These are phyloP conservation scores for Meleagris gallopavo DNA, from an alignment of 2,113 vertebrate genomes.

Conservation along the genomic window DNA sequence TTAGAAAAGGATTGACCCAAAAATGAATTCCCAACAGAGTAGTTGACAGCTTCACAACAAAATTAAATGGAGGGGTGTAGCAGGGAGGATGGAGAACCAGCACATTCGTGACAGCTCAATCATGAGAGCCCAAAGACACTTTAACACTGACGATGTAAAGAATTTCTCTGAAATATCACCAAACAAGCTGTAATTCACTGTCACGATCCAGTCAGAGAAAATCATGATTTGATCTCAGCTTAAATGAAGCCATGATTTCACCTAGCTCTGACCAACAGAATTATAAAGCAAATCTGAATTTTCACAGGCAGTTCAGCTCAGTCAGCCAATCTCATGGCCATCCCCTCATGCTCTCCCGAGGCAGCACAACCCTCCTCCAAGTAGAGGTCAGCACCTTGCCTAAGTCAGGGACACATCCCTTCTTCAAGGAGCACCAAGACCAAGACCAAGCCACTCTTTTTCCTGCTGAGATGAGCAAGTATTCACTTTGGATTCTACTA, in stretches of 20 bases:
- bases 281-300: neutral
- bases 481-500: accelerated
- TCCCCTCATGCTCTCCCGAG: accelerated
- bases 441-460: neutral
- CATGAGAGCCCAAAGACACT: neutral
- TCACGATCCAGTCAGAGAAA: neutral
- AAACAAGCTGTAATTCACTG: neutral
- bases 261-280: neutral
- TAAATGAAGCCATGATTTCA: neutral
- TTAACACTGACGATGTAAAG: neutral
- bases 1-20: slow-evolving; percentile 35
- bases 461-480: neutral
- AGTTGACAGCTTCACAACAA: neutral
- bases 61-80: neutral
- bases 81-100: neutral
- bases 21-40: slow-evolving; percentile 6
- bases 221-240: neutral
- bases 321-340: neutral
- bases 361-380: neutral
- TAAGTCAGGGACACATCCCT: neutral
- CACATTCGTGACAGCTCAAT: neutral
- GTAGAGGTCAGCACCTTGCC: accelerated
- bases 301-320: neutral
- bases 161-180: neutral
- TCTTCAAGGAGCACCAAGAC: neutral